These are phyloP conservation scores for Blera fallax DNA, from an alignment of 2,888 invertebrate species.

Conservation along the genomic window DNA sequence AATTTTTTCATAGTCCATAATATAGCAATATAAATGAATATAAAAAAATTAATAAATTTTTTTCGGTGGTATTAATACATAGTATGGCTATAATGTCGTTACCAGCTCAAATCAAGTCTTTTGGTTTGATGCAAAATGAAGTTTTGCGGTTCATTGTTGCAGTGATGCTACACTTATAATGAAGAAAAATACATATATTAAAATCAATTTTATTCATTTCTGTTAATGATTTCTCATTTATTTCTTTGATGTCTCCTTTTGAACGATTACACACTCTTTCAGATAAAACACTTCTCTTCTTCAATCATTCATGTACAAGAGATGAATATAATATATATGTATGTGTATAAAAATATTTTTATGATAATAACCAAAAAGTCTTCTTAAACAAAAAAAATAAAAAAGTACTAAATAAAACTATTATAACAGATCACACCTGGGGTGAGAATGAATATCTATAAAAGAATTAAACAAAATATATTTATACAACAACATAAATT, in stretches of 20 bases:
- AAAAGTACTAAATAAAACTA: conserved; percentile 58
- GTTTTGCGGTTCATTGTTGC: too few relatives aligned
- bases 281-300: neutral
- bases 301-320: conserved; percentile 24
- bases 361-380: conserved; percentile 29
- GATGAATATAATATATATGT: conserved; percentile 4
- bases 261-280: neutral
- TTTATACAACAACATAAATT: conserved; percentile 56
- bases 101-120: too few relatives aligned
- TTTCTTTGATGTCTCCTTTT: neutral
- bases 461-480: conserved; percentile 46
- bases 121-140: too few relatives aligned
- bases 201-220: neutral
- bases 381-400: conserved; percentile 25
- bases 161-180: too few relatives aligned
- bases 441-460: conserved; percentile 19
- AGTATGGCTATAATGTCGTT: too few relatives aligned
- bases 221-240: neutral
- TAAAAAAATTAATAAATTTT: too few relatives aligned
- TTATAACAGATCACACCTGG: conserved; percentile 49
- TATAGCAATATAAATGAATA: too few relatives aligned
- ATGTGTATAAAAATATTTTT: conserved; percentile 47
- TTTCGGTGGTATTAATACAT: too few relatives aligned
- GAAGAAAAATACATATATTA: too few relatives aligned
- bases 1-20: too few relatives aligned